phyloP scores from a whole-genome alignment of 2,113 vertebrate genomes.

The Eptesicus fuscus region DNA sequence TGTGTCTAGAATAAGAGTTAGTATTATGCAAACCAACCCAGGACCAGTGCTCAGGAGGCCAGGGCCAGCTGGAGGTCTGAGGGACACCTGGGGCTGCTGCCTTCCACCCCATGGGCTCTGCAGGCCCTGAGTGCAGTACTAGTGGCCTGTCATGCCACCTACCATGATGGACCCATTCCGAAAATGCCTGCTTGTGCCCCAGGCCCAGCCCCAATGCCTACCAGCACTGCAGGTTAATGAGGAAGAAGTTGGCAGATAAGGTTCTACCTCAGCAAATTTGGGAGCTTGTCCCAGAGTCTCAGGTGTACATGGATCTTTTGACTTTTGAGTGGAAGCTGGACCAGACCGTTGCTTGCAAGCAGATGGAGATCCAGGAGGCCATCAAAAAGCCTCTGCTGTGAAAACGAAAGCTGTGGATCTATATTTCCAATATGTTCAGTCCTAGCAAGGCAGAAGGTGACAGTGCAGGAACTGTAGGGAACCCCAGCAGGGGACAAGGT shows the following conservation, averaged over 20 bases:
- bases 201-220: conserved; percentile 87
- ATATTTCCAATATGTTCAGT: conserved; percentile 97
- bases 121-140: conserved; percentile 72
- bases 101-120: conserved; percentile 76
- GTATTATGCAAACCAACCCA: conserved; percentile 30
- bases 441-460: conserved; percentile 93
- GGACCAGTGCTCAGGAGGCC: conserved; percentile 70
- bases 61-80: conserved; percentile 63
- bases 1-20: not conserved
- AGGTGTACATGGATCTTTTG: conserved; percentile 98
- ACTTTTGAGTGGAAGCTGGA: conserved; percentile 98
- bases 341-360: conserved; percentile 96
- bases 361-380: conserved; percentile 99
- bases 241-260: conserved; percentile 99
- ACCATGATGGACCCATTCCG: conserved; percentile 91
- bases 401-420: conserved; percentile 93
- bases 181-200: conserved; percentile 90
- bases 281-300: conserved; percentile 97
- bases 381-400: conserved; percentile 98
- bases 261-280: conserved; percentile 97
- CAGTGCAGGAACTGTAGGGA: conserved; percentile 62
- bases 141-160: conserved; percentile 92
- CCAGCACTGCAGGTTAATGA: conserved; percentile 90
- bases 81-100: conserved; percentile 56
- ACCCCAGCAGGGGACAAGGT: conserved; percentile 85